Evolutionary conservation across 2,888 invertebrate species (phyloP), one percentile per base, ranked within the genome.

Genomic region (Scaeva pyrastri): DNA sequence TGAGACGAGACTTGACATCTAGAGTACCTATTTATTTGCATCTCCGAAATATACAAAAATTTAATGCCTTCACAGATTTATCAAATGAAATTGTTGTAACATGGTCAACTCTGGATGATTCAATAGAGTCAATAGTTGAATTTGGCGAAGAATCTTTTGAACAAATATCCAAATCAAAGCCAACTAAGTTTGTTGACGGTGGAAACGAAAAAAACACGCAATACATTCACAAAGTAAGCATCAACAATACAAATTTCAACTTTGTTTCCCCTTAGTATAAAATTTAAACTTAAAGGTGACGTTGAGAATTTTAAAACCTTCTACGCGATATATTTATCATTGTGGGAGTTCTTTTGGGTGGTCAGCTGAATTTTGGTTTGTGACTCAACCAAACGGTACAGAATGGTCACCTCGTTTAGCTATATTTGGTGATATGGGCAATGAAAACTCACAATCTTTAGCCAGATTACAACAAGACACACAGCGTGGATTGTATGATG

Each of bases 371-470:
- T 98, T 96, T 92, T 95, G 94, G 90, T 97, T 98, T 92, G 94
- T 93, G 89, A 97, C 97, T 0, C 93, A 95, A 0, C 96, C 96
- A 11, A 92, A 93, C 1, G 94, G 94, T 14, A 93, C 94, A 26
- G 90, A 95, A 88, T 98, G 97, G 97, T 94, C 95, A 19, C 97
- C 98, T 0, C 94, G 94, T 19, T 93, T 98, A 50, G 98, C 97
- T 31, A 95, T 99, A 89, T 98, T 95, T 90, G 99, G 99, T 0
- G 99, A 99, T 91, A 95, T 99, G 96, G 99, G 99, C 39, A 97
- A 96, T 91, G 95, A 95, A 88, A 98, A 98, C 93, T 97, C 98
- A 1, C 93, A 94, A 92, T 97, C 98, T 0, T 93, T 99, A 73
- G 94, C 96, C 0, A 94, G 97, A 86, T 93, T 99, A 8, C 97